These are phyloP conservation scores for Brachyistius frenatus DNA, from an alignment of 2,113 vertebrate genomes.

Conservation along the genomic window DNA sequence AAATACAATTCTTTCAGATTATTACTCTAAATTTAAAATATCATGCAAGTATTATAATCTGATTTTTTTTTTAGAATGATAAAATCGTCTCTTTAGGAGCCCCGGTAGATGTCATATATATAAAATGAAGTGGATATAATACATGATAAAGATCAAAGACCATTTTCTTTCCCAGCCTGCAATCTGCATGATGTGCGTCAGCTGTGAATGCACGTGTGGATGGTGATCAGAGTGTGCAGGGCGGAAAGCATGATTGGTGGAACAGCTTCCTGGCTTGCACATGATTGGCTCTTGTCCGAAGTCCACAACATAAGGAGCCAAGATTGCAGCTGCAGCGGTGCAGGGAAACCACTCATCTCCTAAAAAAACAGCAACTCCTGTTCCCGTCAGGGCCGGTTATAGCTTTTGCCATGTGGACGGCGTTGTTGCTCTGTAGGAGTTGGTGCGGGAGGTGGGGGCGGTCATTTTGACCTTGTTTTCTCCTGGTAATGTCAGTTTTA, in stretches of 20 bases:
- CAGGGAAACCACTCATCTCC: not conserved
- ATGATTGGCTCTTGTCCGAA: conserved; percentile 1
- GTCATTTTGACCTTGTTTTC: not conserved
- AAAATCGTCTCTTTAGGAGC: too few relatives aligned
- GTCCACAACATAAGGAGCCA: not conserved
- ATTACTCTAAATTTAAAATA: too few relatives aligned
- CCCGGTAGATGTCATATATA: not conserved
- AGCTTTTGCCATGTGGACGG: too few relatives aligned
- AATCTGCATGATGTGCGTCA: not conserved
- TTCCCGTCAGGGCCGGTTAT: not conserved
- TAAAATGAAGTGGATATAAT: not conserved
- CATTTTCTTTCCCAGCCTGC: not conserved
- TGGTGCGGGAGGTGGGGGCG: not conserved
- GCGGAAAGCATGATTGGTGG: not conserved
- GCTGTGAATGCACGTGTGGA: not conserved
- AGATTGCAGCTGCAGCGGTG: not conserved
- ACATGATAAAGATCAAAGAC: not conserved
- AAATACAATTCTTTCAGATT: too few relatives aligned
- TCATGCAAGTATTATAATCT: too few relatives aligned
- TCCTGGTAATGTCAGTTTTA: not conserved
- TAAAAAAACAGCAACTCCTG: not conserved
- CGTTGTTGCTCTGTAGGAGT: not conserved
- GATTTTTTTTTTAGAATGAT: too few relatives aligned
- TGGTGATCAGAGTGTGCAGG: not conserved
- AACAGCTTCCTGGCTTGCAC: not conserved